Evolutionary conservation across 2,888 invertebrate species (phyloP).

Genomic region (Rugalucina vietnamica): DNA sequence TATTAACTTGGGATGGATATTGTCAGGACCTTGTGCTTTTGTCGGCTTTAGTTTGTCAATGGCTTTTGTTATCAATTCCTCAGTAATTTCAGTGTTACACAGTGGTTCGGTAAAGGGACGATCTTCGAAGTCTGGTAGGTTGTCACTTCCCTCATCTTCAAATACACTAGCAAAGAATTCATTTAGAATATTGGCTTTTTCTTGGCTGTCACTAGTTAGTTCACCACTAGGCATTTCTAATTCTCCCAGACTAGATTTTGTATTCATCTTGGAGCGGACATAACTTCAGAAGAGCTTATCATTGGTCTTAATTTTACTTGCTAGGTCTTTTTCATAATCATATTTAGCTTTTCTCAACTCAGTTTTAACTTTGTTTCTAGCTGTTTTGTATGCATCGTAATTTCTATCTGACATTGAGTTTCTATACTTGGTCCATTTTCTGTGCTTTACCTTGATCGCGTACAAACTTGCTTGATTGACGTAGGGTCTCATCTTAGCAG

Average conservation of each 20-base stretch:
- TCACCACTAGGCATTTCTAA: not conserved
- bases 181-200: not conserved
- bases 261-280: not conserved
- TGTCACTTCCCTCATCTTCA: not conserved
- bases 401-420: not conserved
- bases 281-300: not conserved
- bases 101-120: not conserved
- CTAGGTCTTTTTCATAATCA: not conserved
- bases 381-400: not conserved
- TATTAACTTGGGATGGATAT: not conserved
- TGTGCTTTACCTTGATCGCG: too few relatives aligned
- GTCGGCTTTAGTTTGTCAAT: not conserved
- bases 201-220: not conserved
- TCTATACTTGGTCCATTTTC: too few relatives aligned
- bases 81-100: not conserved
- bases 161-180: not conserved
- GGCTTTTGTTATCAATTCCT: not conserved
- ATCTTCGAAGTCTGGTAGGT: not conserved
- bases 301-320: not conserved
- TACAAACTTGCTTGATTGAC: too few relatives aligned
- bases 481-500: too few relatives aligned
- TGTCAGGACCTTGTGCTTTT: not conserved
- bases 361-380: not conserved
- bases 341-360: constrained; percentile 1
- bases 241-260: not conserved